A percentile compares a stretch with the other conserved stretches of the same genome.
These are phyloP conservation scores for Acinonyx jubatus DNA, from an alignment of 2,113 vertebrate genomes.

Conservation along the genomic window DNA sequence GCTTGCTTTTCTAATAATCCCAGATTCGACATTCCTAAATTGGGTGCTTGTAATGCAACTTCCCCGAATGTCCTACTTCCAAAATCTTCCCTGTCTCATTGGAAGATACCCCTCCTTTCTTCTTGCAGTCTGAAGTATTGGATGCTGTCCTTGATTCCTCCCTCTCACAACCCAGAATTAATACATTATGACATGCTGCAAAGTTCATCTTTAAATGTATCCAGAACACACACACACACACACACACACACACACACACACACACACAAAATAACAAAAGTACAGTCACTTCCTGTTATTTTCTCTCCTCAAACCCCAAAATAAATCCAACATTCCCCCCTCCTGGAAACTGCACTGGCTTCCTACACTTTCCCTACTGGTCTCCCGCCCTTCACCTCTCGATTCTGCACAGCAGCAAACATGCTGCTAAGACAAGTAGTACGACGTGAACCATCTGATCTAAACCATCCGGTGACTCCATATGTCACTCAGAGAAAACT, in stretches of 20 bases:
- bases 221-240: no score
- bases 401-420: background rate
- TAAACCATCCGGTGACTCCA: background rate
- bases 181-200: background rate
- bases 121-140: background rate
- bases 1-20: no score
- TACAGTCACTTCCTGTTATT: background rate
- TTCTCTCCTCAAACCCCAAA: background rate
- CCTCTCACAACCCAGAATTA: background rate
- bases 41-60: fast-evolving
- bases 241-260: no score
- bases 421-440: background rate
- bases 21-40: background rate
- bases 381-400: background rate
- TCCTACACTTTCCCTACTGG: no score
- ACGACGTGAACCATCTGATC: no score
- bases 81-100: background rate
- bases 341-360: background rate
- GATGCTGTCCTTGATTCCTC: background rate
- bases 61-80: background rate
- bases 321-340: background rate
- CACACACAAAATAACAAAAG: no score
- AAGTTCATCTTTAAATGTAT: background rate
- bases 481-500: no score
- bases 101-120: background rate